These are phyloP conservation scores for Noctua fimbriata DNA, from an alignment of 2,888 invertebrate species.

Conservation along the genomic window DNA sequence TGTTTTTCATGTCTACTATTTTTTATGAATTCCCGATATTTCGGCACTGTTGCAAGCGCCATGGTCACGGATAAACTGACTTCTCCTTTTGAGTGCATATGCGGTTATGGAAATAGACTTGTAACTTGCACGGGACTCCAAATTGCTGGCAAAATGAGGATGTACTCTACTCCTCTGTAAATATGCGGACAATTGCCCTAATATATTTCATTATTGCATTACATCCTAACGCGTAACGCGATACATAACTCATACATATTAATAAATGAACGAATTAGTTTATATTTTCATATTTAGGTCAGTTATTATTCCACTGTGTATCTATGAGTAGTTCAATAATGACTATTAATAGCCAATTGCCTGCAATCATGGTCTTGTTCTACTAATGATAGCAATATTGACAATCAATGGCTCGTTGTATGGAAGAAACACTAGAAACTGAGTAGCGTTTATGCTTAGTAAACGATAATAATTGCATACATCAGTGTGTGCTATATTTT, in stretches of 20 bases:
- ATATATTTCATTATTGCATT: background rate
- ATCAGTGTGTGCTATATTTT: background rate
- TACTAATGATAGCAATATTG: slow-evolving; percentile 20
- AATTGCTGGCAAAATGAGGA: background rate
- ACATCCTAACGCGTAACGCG: background rate
- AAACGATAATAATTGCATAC: background rate
- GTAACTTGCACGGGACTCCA: background rate
- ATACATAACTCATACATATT: background rate
- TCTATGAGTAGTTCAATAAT: slow-evolving; percentile 6
- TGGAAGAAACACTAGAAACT: background rate
- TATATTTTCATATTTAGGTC: slow-evolving; percentile 36
- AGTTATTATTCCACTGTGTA: slow-evolving; percentile 9
- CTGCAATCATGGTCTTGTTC: slow-evolving; percentile 25
- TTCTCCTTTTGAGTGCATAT: background rate
- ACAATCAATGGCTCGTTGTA: slow-evolving; percentile 14
- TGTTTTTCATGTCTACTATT: too few relatives aligned
- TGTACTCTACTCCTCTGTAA: background rate
- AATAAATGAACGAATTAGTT: slow-evolving; percentile 4
- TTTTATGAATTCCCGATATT: too few relatives aligned
- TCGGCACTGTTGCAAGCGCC: too few relatives aligned
- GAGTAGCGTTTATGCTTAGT: background rate
- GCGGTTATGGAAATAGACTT: too few relatives aligned
- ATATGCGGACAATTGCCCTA: background rate
- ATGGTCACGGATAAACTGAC: too few relatives aligned
- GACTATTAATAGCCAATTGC: slow-evolving; percentile 36